Evolutionary conservation across 2,888 invertebrate genomes (phyloP).

Genomic region (Napeogenes sylphis): DNA sequence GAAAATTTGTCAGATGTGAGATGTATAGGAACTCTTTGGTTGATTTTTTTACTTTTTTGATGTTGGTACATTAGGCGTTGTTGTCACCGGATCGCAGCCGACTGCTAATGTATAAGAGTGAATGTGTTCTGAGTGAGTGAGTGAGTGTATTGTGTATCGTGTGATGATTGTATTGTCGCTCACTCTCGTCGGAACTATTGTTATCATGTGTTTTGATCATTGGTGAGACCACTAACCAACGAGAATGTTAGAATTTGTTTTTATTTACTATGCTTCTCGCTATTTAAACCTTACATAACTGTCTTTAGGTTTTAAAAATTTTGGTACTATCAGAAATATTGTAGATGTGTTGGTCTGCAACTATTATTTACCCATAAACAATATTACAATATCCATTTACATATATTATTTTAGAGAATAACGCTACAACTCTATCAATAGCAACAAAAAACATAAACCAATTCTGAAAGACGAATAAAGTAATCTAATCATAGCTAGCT

Average conservation of each 20-base stretch:
- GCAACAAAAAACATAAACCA: too few relatives aligned
- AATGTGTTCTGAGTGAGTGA: constrained; percentile 11
- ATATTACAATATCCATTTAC: not conserved
- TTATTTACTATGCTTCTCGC: constrained; percentile 4
- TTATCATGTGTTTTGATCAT: constrained; percentile 21
- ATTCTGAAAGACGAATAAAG: too few relatives aligned
- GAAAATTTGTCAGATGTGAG: constrained; percentile 73
- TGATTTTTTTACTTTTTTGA: constrained; percentile 40
- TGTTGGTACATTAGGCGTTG: constrained; percentile 57
- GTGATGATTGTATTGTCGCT: constrained; percentile 20
- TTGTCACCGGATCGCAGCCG: constrained; percentile 50
- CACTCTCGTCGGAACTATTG: constrained; percentile 21
- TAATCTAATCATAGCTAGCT: not conserved
- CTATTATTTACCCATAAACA: not conserved
- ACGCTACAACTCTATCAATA: too few relatives aligned
- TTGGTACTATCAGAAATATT: too few relatives aligned
- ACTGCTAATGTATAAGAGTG: constrained; percentile 30
- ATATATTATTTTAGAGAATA: too few relatives aligned
- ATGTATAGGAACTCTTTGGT: constrained; percentile 52
- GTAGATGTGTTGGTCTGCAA: too few relatives aligned
- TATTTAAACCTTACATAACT: not conserved
- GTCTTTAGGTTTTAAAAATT: too few relatives aligned
- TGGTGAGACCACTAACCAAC: constrained; percentile 7
- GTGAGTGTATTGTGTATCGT: constrained; percentile 10
- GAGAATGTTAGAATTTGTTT: constrained; percentile 2